These are phyloP conservation scores for Athetis lepigone DNA, from an alignment of 2,888 invertebrate species.

Conservation along the genomic window DNA sequence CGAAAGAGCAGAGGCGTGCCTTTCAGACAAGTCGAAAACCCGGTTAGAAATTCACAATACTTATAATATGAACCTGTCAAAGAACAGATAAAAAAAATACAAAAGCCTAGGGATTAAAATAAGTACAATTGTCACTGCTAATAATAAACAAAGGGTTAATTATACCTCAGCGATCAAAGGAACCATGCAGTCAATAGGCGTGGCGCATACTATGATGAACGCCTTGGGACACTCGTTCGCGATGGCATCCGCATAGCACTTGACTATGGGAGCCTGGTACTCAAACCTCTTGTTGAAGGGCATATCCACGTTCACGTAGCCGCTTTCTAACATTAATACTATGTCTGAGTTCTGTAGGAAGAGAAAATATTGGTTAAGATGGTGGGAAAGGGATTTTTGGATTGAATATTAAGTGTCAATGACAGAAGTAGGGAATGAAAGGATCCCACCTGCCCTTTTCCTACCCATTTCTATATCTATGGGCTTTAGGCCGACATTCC, in stretches of 20 bases:
- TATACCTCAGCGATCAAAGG: constrained; percentile 87
- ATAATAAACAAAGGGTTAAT: not conserved
- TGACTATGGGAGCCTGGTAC: constrained; percentile 83
- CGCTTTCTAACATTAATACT: constrained; percentile 83
- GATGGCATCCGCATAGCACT: constrained; percentile 85
- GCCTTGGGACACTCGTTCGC: constrained; percentile 89
- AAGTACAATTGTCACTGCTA: too few species aligned
- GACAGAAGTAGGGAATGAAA: too few species aligned
- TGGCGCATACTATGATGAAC: constrained; percentile 86
- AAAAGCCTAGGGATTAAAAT: too few species aligned
- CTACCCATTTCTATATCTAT: too few species aligned
- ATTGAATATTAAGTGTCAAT: not conserved
- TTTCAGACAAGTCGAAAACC: too few species aligned
- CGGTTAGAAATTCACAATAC: too few species aligned
- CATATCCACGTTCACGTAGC: constrained; percentile 74
- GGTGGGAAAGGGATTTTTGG: not conserved
- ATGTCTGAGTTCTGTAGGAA: constrained; percentile 81
- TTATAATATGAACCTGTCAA: too few species aligned
- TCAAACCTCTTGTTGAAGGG: constrained; percentile 78
- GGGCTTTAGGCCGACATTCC: too few species aligned
- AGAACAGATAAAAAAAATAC: too few species aligned
- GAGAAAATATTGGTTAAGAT: constrained; percentile 6
- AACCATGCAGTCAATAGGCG: constrained; percentile 90
- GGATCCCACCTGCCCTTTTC: too few species aligned
- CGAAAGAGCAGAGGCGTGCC: too few species aligned